These are phyloP conservation scores for Hypena proboscidalis DNA, from an alignment of 2,888 invertebrate genomes.

Conservation along the genomic window DNA sequence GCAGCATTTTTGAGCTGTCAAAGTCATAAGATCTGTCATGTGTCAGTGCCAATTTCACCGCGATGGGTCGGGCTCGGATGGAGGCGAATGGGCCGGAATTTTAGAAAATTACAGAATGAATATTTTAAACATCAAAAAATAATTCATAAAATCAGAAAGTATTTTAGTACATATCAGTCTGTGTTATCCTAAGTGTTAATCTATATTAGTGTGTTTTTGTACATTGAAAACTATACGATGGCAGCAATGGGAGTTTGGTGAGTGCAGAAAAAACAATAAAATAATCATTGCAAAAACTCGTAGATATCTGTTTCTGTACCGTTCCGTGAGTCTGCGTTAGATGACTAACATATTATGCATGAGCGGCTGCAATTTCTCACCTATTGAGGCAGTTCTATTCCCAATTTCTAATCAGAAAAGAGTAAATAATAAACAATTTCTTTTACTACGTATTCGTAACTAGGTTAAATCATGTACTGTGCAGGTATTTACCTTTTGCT, in stretches of 20 bases:
- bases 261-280: no score
- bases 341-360: no score
- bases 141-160: slow-evolving; percentile 5
- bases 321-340: no score
- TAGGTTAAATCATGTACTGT: no score
- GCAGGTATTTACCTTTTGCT: no score
- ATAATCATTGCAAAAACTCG: slow-evolving; percentile 1
- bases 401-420: no score
- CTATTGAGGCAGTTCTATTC: no score
- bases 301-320: no score
- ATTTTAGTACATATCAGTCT: slow-evolving; percentile 27
- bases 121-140: slow-evolving; percentile 13
- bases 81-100: slow-evolving; percentile 9
- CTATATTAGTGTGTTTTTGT: slow-evolving; percentile 10
- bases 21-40: slow-evolving; percentile 23
- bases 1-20: slow-evolving; percentile 21
- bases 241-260: slow-evolving; percentile 34
- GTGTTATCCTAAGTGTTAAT: slow-evolving; percentile 19
- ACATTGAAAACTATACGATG: slow-evolving; percentile 18
- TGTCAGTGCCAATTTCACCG: slow-evolving; percentile 16
- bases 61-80: slow-evolving; percentile 13
- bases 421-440: no score
- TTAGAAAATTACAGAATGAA: slow-evolving; percentile 6
- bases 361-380: no score
- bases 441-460: no score